A percentile compares a stretch with the other conserved stretches of the same genome.
phyloP scores from a whole-genome alignment of 1,140 invertebrate species.

The Heliconius hermathena region DNA sequence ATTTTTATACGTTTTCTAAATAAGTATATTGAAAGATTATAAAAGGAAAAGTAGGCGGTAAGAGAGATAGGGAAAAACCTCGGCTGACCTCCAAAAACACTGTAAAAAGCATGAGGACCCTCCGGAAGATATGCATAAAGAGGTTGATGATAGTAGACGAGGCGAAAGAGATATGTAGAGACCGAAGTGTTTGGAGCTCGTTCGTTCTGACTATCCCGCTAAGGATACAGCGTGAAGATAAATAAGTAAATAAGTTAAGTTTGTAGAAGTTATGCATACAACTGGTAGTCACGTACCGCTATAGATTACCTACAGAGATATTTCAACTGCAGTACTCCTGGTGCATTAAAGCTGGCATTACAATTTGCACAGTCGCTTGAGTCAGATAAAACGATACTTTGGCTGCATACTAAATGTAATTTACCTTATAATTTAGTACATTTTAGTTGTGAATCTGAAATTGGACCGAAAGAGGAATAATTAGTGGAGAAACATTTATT shows the following conservation, averaged over 20 bases:
- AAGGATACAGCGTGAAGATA: no score
- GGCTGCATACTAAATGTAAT: constrained; percentile 39
- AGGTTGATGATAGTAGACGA: no score
- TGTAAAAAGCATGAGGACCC: no score
- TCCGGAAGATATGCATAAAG: no score
- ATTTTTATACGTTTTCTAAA: no score
- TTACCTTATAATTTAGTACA: constrained; percentile 35
- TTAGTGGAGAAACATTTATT: constrained; percentile 21
- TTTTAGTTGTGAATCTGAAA: constrained; percentile 31
- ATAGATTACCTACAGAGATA: constrained; percentile 42
- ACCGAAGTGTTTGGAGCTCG: no score
- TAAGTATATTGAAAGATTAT: no score
- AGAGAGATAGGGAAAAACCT: no score
- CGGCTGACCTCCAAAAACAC: no score
- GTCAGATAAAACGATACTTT: constrained; percentile 37
- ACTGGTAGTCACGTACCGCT: constrained; percentile 17
- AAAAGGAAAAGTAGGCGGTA: no score
- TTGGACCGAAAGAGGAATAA: constrained; percentile 24
- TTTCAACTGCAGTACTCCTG: constrained; percentile 38
- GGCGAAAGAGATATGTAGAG: no score
- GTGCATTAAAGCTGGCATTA: constrained; percentile 34
- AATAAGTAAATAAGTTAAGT: not conserved
- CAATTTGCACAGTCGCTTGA: constrained; percentile 37
- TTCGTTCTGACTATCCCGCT: no score
- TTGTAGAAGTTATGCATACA: not conserved